Conservation (phyloP, 2,113 vertebrate species). For the Salvator merianae region DNA sequence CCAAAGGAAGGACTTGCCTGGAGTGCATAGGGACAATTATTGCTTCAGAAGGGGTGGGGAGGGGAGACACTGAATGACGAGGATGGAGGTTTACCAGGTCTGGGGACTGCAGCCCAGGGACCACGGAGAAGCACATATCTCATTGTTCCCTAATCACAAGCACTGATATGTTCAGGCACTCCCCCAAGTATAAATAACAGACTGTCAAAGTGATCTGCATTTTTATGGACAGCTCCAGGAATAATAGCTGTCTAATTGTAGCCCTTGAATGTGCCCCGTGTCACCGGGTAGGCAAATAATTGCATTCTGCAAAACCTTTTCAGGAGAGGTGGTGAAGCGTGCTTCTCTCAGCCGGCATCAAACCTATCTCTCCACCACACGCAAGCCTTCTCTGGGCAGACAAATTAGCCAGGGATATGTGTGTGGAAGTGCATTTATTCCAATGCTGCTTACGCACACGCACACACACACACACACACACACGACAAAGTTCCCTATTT, state of each 20-base stretch:
- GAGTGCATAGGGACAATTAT: neutral
- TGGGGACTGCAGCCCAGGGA: neutral
- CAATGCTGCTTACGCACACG: neutral
- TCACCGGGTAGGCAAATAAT: conserved; percentile 68
- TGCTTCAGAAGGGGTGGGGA: too few species aligned
- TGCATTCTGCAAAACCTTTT: conserved; percentile 71
- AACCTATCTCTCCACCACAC: conserved; percentile 57
- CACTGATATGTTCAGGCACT: conserved; percentile 17
- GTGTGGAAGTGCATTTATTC: neutral
- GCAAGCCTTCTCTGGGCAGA: conserved; percentile 43
- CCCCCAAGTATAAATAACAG: conserved; percentile 58
- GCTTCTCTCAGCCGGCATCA: conserved; percentile 63
- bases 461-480: too few species aligned
- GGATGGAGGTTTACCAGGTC: neutral
- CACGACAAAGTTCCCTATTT: neutral
- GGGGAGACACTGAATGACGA: neutral
- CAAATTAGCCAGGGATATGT: conserved; percentile 34
- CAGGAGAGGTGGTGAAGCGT: conserved; percentile 56
- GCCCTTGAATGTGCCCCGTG: conserved; percentile 67
- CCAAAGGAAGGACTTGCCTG: too few species aligned
- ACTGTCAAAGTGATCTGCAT: conserved; percentile 60
- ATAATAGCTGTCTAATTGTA: conserved; percentile 74
- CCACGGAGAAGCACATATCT: conserved; percentile 16
- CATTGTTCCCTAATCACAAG: conserved; percentile 50
- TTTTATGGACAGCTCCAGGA: conserved; percentile 62